Base-by-base conservation (phyloP, 2,888 invertebrate genomes). In the Epinotia demarniana region DNA sequence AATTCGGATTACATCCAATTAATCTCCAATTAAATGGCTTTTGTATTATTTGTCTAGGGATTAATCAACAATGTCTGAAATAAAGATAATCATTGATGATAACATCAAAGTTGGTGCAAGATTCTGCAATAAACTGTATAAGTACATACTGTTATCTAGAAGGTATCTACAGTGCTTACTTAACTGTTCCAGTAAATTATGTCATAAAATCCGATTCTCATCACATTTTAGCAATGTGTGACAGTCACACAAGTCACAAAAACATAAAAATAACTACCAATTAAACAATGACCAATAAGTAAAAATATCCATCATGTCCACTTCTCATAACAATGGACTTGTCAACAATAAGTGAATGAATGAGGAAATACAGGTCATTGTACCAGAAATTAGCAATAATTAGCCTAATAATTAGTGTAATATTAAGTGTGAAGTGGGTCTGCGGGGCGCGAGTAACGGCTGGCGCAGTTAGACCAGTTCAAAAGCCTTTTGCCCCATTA, bases 401-500 rank as follows among this genome's bases (percentile, higher is more conserved):
- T 86, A 86, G 83, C 81, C 62, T 33, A 80, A 67, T 82, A 85
- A 87, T 90, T 89, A 88, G 82, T 81, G 77, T 77, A 49, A 63
- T 72, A 81, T 79, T 80, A 78, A 72, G 80, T 71, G 76, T 67
- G 74, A 80, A 82, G 75, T 80, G 70, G 80, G 81, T 82, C 80
- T 83, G 68, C 79, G 73, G 79, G 80, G 78, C 80, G 77, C 72
- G 76, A 75, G 79, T 82, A 83, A 84, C 83, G 80, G 81, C 80
- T 71, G 16, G 79, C 76, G 73, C 64, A 23, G 49, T 66, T 73
- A 66, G 67, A 55, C 62, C 79, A 88, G 91, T 91, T 91, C 91
- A 90, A 87, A 82, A 79, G 87, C 89, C 89, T 90, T 72, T 85
- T 92, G 88, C 84, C 87, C 90, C 85, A 90, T 82, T 89, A 85